Base-by-base conservation (phyloP, 2,888 invertebrate species). In the Napeogenes sylphis region DNA sequence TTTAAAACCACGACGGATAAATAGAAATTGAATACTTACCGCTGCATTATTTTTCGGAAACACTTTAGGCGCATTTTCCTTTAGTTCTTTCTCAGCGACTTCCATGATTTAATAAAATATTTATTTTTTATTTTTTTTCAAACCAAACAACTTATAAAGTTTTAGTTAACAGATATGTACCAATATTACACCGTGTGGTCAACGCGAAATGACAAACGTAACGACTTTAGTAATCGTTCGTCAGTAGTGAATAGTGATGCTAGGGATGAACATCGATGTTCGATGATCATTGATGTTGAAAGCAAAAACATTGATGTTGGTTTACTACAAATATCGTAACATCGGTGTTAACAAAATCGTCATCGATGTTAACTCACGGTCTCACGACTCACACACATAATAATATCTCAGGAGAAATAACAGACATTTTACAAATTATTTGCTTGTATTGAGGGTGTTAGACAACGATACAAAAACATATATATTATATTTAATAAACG, bases 71-170 rank as follows among this genome's bases (percentile, higher is more conserved):
- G 76, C 62, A 66, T 71, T 77, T 71, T 86, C 84, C 71, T 82
- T 82, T 66, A 73, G 70, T 67, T 77, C 73, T 63, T 83, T 84
- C 74, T 86, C 87, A 54, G 77, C 73, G 66, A 77, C 77, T 81
- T 89, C 89, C 89, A 89, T 90, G 83, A 73, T 78, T 65, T 53
- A 60, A 14, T 59, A 56, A 13, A 42, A n/a, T 58, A 6, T 42
- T 56, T 57, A 12, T 53, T 45, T 42, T 45, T 10, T 32, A 61
- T 53, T 63, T 65, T 54, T 58, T n/a, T 21, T 21, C 45, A 51
- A 53, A 14, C 62, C 54, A 68, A 68, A 64, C 63, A 66, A 63
- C 64, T 66, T 60, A 63, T 59, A 63, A 65, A 63, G 58, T 54
- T 60, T 21, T 21, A 21, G 21, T 21, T 21, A 21, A 21, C 21